phyloP scores from a whole-genome alignment of 2,113 vertebrate species.

The Pithys albifrons region DNA sequence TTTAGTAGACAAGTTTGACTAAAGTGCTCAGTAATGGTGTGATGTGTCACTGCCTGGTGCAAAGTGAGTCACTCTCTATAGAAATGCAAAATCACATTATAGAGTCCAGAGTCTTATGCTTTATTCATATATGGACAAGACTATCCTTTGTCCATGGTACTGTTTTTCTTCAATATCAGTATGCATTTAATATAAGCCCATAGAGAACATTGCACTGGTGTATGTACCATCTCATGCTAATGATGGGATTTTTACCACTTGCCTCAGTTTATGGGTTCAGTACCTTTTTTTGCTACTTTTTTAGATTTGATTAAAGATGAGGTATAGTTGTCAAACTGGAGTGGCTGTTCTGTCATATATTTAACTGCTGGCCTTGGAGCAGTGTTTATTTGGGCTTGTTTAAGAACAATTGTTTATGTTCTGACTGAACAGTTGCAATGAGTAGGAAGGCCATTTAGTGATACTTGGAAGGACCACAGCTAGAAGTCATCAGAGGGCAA shows the following conservation, averaged over 20 bases:
- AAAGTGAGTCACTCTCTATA: slow-evolving; percentile 55
- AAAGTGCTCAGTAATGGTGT: slow-evolving; percentile 15
- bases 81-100: slow-evolving; percentile 57
- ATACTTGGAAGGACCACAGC: not conserved
- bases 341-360: not conserved
- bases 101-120: slow-evolving; percentile 35
- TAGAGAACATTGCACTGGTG: not conserved
- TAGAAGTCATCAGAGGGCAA: not conserved
- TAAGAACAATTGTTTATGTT: not conserved
- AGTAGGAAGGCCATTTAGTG: not conserved
- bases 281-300: not conserved
- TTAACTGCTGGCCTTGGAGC: not conserved
- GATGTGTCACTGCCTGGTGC: slow-evolving; percentile 72
- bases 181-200: not conserved
- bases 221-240: not conserved
- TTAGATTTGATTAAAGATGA: not conserved
- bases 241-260: not conserved
- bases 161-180: slow-evolving; percentile 16
- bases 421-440: not conserved
- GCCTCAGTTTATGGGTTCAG: not conserved
- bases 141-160: slow-evolving; percentile 49
- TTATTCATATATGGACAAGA: slow-evolving; percentile 64
- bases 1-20: slow-evolving; percentile 40
- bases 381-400: not conserved
- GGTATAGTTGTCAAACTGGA: not conserved